These are phyloP conservation scores for Troilus luridus DNA, from an alignment of 2,888 invertebrate species.

Conservation along the genomic window DNA sequence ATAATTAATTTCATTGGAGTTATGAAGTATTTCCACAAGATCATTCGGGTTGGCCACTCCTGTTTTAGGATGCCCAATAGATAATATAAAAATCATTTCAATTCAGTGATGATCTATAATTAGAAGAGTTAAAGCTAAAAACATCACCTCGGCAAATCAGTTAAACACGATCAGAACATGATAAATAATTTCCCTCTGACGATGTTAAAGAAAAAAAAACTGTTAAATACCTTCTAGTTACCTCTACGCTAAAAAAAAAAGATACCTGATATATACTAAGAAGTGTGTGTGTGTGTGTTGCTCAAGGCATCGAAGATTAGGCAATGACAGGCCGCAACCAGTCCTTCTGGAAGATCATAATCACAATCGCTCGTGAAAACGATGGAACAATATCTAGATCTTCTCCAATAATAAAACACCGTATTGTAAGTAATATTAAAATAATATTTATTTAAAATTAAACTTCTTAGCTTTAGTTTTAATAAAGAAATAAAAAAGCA, in stretches of 20 bases:
- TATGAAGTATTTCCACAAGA: too few species aligned
- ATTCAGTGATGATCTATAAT: not conserved
- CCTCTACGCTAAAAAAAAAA: constrained; percentile 17
- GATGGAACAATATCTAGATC: constrained; percentile 4
- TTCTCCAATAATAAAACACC: constrained; percentile 41
- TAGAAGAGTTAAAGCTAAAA: not conserved
- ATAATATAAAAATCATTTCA: not conserved
- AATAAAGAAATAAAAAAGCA: not conserved
- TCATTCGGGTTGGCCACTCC: too few species aligned
- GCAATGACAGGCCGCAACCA: constrained; percentile 2
- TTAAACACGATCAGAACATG: not conserved
- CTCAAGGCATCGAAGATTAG: not conserved
- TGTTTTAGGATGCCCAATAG: too few species aligned
- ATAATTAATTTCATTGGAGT: too few species aligned
- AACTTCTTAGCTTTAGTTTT: not conserved
- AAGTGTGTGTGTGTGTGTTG: not conserved
- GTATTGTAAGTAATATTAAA: constrained; percentile 1
- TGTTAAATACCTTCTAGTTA: constrained; percentile 14
- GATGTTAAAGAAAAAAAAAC: not conserved
- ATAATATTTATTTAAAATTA: not conserved
- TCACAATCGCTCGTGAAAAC: constrained; percentile 9
- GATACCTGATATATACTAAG: constrained; percentile 41
- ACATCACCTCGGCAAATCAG: not conserved
- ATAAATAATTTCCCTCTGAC: not conserved
- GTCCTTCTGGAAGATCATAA: constrained; percentile 35